These are phyloP conservation scores for Oryctes rhinoceros DNA, from an alignment of 1,140 invertebrate species.

Conservation along the genomic window DNA sequence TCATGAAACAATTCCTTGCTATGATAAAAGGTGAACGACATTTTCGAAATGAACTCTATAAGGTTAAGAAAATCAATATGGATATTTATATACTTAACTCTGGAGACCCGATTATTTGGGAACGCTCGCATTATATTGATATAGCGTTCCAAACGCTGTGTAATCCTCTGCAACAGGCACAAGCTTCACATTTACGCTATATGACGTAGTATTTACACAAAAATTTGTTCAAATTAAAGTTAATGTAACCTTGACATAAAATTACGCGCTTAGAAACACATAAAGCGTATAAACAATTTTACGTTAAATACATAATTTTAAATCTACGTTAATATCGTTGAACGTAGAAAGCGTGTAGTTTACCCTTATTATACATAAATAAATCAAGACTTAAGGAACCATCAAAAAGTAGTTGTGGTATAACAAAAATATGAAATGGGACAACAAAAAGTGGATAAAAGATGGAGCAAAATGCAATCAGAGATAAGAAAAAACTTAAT, in stretches of 20 bases:
- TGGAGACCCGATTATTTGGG: neutral
- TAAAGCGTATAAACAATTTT: slow-evolving; percentile 6
- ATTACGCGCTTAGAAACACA: slow-evolving; percentile 2
- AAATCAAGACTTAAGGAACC: no score
- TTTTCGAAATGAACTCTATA: slow-evolving; percentile 12
- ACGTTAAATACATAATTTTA: slow-evolving; percentile 3
- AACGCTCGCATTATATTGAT: neutral
- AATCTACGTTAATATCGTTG: neutral
- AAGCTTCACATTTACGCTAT: neutral
- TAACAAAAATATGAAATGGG: no score
- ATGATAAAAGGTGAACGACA: slow-evolving; percentile 20
- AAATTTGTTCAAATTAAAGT: slow-evolving; percentile 23
- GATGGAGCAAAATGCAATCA: no score
- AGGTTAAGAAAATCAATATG: slow-evolving; percentile 35
- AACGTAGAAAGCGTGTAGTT: no score
- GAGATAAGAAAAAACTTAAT: no score
- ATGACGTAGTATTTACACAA: slow-evolving; percentile 15
- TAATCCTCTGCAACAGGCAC: neutral
- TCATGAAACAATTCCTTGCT: neutral
- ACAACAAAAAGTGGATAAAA: no score
- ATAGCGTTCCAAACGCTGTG: neutral
- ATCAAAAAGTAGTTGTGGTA: no score
- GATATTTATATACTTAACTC: slow-evolving; percentile 14
- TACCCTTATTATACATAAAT: no score
- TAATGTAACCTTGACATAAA: slow-evolving; percentile 21